Evolutionary conservation across 2,888 invertebrate species (phyloP).

Genomic region (Emesis furor): DNA sequence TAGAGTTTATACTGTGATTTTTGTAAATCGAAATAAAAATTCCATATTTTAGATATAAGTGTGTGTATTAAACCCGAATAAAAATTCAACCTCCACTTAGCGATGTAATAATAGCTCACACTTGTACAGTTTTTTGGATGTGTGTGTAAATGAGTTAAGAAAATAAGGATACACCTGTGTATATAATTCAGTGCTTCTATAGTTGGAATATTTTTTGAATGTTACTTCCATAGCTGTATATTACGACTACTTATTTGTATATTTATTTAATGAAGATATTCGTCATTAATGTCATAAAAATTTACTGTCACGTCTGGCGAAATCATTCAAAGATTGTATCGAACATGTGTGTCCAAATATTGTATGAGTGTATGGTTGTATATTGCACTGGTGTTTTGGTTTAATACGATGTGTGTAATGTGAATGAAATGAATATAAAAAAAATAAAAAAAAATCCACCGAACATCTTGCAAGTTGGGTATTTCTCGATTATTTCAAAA

Average conservation of each 20-base stretch:
- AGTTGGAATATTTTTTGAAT: too few species aligned
- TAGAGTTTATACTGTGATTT: slow-evolving; percentile 80
- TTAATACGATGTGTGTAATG: slow-evolving; percentile 32
- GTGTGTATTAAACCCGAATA: slow-evolving; percentile 50
- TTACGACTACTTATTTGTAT: background rate
- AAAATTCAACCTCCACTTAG: slow-evolving; percentile 1
- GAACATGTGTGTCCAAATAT: background rate
- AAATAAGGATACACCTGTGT: background rate
- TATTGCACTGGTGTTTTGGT: slow-evolving; percentile 2
- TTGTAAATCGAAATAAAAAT: slow-evolving; percentile 77
- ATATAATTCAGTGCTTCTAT: background rate
- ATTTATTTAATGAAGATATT: background rate
- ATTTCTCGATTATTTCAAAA: slow-evolving; percentile 50
- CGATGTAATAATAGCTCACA: background rate
- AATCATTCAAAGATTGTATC: background rate
- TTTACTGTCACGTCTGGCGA: background rate
- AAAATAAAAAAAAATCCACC: slow-evolving; percentile 69
- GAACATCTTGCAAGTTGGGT: slow-evolving; percentile 43
- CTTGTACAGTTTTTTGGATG: slow-evolving; percentile 2
- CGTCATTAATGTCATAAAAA: background rate
- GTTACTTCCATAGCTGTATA: too few species aligned
- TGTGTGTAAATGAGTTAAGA: background rate
- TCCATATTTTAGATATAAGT: slow-evolving; percentile 77
- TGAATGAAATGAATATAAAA: slow-evolving; percentile 58
- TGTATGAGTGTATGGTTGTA: slow-evolving; percentile 34